Percentiles rank a stretch among this genome's conserved stretches.
Evolutionary conservation across 2,888 invertebrate genomes (phyloP).

Genomic region (Aproaerema taeniolella): DNA sequence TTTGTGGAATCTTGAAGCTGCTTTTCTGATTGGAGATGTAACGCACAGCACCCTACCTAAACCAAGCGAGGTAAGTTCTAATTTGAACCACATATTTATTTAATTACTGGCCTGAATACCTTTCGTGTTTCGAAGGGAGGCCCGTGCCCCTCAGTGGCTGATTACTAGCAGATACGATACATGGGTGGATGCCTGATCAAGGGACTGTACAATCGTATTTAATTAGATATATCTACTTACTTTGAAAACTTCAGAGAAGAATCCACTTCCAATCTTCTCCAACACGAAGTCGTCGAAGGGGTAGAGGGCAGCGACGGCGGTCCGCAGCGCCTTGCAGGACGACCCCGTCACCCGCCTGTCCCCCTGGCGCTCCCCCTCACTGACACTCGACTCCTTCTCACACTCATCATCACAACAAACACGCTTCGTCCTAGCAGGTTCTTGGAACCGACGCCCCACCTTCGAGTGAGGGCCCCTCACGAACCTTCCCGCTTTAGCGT

Average conservation of each 20-base stretch:
- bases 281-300: constrained; percentile 95
- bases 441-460: constrained; percentile 50
- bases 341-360: constrained; percentile 67
- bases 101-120: no score
- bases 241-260: constrained; percentile 99
- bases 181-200: no score
- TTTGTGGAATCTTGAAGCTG: no score
- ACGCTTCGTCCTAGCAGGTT: constrained; percentile 58
- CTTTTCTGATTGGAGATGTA: no score
- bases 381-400: constrained; percentile 70
- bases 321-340: constrained; percentile 93
- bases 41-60: no score
- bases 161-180: no score
- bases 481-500: constrained; percentile 63
- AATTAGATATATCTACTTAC: no score
- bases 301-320: constrained; percentile 94
- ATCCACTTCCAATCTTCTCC: constrained; percentile 96
- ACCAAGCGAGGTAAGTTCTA: no score
- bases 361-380: constrained; percentile 67
- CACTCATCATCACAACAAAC: constrained; percentile 69
- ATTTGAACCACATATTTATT: no score
- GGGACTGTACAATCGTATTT: no score
- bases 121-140: no score
- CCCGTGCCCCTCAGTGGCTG: no score
- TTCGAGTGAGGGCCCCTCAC: constrained; percentile 66